Evolutionary conservation across 2,888 invertebrate genomes (phyloP).

Genomic region (Leptarthrus brevirostris): DNA sequence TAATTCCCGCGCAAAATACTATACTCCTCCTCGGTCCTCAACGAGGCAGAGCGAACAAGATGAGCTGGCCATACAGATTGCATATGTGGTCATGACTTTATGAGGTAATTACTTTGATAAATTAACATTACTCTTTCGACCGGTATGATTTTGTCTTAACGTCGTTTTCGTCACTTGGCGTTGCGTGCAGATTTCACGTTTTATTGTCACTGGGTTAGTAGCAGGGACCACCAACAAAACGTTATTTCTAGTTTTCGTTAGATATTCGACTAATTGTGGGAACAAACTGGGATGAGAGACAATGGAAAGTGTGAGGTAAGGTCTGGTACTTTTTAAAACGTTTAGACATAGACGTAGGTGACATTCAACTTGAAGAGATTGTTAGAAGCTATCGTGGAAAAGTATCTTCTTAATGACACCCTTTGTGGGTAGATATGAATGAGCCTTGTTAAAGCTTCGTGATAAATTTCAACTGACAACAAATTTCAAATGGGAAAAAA

Average conservation of each 20-base stretch:
- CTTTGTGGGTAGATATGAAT: too few species aligned
- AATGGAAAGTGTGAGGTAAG: constrained; percentile 27
- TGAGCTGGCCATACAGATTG: background rate
- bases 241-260: constrained; percentile 19
- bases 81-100: constrained; percentile 43
- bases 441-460: too few species aligned
- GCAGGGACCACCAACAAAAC: constrained; percentile 5
- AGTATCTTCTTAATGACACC: too few species aligned
- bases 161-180: constrained; percentile 26
- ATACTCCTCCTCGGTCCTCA: background rate
- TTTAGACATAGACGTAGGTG: background rate
- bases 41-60: background rate
- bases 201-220: constrained; percentile 35
- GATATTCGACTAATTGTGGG: constrained; percentile 26
- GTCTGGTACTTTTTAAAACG: background rate
- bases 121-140: constrained; percentile 9
- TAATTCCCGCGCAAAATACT: background rate
- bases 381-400: too few species aligned
- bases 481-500: too few species aligned
- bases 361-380: background rate
- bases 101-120: constrained; percentile 45
- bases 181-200: constrained; percentile 29
- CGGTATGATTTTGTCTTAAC: constrained; percentile 25
- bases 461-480: too few species aligned
- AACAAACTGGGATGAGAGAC: background rate